These are phyloP conservation scores for Cerceris ruficornis DNA, from an alignment of 2,888 invertebrate genomes.

Conservation along the genomic window DNA sequence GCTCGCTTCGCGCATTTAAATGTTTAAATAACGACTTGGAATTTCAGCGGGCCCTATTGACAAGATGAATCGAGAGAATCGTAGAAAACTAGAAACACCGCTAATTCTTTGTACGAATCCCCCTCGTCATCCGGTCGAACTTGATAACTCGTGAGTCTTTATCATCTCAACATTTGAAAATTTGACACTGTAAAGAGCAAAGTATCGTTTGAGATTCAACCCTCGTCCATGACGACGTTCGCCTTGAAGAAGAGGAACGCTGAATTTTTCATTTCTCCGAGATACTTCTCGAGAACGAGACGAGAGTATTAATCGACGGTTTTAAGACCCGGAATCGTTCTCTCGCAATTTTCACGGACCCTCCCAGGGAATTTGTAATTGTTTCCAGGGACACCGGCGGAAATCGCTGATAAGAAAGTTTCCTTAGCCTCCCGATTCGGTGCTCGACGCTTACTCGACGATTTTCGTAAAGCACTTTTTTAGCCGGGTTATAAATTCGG, in stretches of 20 bases:
- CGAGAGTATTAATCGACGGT: conserved; percentile 5
- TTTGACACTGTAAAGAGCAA: too few species aligned
- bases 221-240: too few species aligned
- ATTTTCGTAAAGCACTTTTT: conserved; percentile 40
- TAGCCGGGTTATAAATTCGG: conserved; percentile 54
- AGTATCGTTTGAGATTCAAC: too few species aligned
- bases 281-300: not conserved
- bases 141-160: too few species aligned
- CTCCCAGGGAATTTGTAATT: conserved; percentile 5
- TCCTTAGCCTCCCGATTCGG: conserved; percentile 13
- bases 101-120: too few species aligned
- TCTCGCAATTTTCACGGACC: not conserved
- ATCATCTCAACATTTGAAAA: too few species aligned
- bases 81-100: not conserved
- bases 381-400: conserved; percentile 14
- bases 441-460: conserved; percentile 46
- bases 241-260: too few species aligned
- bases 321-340: not conserved
- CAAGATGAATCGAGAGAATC: conserved; percentile 7
- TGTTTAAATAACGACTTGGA: conserved; percentile 41
- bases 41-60: conserved; percentile 34
- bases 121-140: too few species aligned
- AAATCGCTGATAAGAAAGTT: conserved; percentile 20
- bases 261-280: too few species aligned
- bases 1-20: conserved; percentile 47